A percentile compares a stretch with the other conserved stretches of the same genome.
Evolutionary conservation across 1,140 invertebrate genomes (phyloP).

Genomic region (Lutraria rhynchaena): DNA sequence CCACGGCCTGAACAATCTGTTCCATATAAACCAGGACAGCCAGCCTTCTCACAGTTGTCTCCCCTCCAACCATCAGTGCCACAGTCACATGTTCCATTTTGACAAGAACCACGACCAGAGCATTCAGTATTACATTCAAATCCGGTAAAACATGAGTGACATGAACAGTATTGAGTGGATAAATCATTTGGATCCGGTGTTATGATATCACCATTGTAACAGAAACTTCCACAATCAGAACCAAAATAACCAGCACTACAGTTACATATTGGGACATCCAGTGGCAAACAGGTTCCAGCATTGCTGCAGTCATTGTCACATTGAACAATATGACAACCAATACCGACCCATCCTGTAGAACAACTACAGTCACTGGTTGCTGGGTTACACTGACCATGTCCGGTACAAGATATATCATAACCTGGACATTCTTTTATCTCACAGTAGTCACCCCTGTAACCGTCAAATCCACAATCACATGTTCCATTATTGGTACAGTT

Average conservation of each 20-base stretch:
- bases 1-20: constrained; percentile 59
- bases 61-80: constrained; percentile 66
- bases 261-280: constrained; percentile 45
- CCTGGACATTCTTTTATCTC: constrained; percentile 63
- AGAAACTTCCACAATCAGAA: constrained; percentile 65
- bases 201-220: constrained; percentile 63
- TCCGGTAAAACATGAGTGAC: constrained; percentile 59
- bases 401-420: constrained; percentile 52
- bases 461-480: constrained; percentile 64
- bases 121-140: constrained; percentile 57
- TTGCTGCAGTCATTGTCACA: constrained; percentile 68
- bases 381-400: constrained; percentile 56
- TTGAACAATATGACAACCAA: constrained; percentile 63
- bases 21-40: constrained; percentile 58
- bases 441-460: constrained; percentile 60
- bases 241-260: constrained; percentile 70
- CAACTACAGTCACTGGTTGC: constrained; percentile 61
- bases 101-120: constrained; percentile 57
- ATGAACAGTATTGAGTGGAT: constrained; percentile 50
- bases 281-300: constrained; percentile 56
- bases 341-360: constrained; percentile 65
- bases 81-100: constrained; percentile 56
- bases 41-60: constrained; percentile 64
- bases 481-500: constrained; percentile 49
- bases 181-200: constrained; percentile 21